Evolutionary conservation across 2,888 invertebrate genomes (phyloP), one percentile per base, ranked within the genome.

Genomic region (Loripinus fragilis): DNA sequence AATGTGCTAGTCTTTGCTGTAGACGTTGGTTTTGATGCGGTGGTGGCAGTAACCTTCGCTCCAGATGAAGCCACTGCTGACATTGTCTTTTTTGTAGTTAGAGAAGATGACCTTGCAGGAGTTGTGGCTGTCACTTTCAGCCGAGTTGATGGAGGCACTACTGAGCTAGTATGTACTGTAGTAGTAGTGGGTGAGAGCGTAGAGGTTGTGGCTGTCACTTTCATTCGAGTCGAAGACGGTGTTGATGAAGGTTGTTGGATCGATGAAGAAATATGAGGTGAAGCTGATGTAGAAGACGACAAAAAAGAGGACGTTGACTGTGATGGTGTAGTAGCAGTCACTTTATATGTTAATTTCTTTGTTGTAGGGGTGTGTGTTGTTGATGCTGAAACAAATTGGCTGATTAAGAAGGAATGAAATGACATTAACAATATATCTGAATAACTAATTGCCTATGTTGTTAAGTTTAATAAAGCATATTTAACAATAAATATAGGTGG

Each of bases 181-280:
- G 71, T 42, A 23, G 71, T 41, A 15, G 52, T 42, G 45, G 41
- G 25, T 60, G 33, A 30, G 10, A 8, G 33, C 38, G 66, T 38
- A 45, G 68, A 45, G 8, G 67, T 71, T n/a, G 71, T 71, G n/a
- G 67, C 67, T 33, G 70, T 69, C 17, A 64, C 41, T 45, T 38
- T 52, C 25, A 38, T 38, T 8, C 38, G 38, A 12, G 38, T 38
- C 5, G 38, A 38, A 8, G 38, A 38, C 38, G 38, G 7, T 12
- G 38, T 38, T 38, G 38, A 5, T 8, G 7, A 8, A 38, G 38
- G n/a, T n/a, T n/a, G n/a, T n/a, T n/a, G n/a, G n/a, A n/a, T 38
- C 38, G 38, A 38, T 38, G 38, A 8, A 8, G 38, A 8, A n/a
- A 66, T 1, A 30, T 5, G 20, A 33, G 50, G 8, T 30, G 66